These are phyloP conservation scores for Choloepus hoffmanni DNA, from an alignment of 2,113 vertebrate genomes.

Conservation along the genomic window DNA sequence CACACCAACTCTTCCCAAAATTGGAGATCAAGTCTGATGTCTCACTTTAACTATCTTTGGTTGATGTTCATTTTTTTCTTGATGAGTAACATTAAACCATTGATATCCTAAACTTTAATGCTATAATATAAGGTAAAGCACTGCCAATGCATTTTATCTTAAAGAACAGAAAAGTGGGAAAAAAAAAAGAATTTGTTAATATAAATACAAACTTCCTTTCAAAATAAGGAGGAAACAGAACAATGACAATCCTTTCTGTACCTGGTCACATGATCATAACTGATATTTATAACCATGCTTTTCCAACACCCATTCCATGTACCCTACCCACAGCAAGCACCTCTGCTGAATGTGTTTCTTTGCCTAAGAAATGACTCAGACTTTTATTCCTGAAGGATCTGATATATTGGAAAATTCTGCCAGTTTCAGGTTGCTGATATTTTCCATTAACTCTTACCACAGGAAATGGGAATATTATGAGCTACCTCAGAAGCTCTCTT, in stretches of 20 bases:
- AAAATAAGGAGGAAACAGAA: neutral
- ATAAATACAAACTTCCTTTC: neutral
- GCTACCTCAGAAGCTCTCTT: too few species aligned
- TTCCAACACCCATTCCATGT: too few species aligned
- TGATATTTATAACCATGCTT: too few species aligned
- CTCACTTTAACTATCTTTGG: neutral
- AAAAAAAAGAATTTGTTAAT: neutral
- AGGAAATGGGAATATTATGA: too few species aligned
- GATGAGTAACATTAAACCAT: neutral
- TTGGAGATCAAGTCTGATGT: neutral
- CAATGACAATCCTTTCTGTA: too few species aligned
- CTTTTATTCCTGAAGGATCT: too few species aligned
- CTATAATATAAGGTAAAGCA: neutral
- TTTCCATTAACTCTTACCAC: too few species aligned
- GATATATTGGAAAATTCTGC: too few species aligned
- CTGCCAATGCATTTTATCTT: neutral
- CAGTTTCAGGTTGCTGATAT: too few species aligned
- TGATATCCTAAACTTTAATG: neutral
- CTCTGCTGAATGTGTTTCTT: too few species aligned
- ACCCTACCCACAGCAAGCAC: too few species aligned
- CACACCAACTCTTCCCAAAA: neutral
- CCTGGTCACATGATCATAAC: rapidly evolving
- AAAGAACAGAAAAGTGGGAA: neutral
- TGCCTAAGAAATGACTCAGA: too few species aligned
- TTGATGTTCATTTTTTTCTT: neutral